Evolutionary conservation across 2,113 vertebrate genomes (phyloP).

Genomic region (Catagonus wagneri): DNA sequence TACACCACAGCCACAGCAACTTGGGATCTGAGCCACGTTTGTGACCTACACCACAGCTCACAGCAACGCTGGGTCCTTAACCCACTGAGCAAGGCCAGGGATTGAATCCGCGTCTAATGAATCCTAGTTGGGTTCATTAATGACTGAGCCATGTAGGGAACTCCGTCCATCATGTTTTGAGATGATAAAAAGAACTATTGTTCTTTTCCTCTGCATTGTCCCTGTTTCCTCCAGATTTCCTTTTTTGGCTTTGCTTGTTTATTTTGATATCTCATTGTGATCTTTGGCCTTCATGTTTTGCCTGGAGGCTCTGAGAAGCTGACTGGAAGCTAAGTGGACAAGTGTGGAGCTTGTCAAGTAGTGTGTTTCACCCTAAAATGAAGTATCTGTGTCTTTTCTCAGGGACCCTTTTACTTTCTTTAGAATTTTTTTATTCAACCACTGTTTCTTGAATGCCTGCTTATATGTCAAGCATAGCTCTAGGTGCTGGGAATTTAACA

Average conservation of each 20-base stretch:
- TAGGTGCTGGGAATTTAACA: not conserved
- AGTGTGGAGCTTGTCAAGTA: not conserved
- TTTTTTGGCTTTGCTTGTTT: not conserved
- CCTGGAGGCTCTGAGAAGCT: not conserved
- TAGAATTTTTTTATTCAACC: not conserved
- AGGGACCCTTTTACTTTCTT: constrained; percentile 1
- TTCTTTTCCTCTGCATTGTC: not conserved
- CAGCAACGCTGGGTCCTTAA: no score
- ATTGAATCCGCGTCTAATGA: no score
- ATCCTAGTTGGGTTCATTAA: no score
- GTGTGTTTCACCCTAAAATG: not conserved
- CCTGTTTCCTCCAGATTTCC: not conserved
- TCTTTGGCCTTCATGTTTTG: not conserved
- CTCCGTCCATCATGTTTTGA: not conserved
- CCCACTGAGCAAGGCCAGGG: no score
- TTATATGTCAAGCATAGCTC: not conserved
- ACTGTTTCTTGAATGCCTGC: not conserved
- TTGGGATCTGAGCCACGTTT: no score
- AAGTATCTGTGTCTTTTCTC: not conserved
- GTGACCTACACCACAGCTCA: no score
- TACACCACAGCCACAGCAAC: no score
- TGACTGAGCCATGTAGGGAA: no score
- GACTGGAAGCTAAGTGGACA: not conserved
- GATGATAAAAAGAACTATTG: not conserved
- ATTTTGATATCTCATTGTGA: not conserved